Conservation (phyloP, 2,113 vertebrate genomes). For the Amphilophus citrinellus region DNA sequence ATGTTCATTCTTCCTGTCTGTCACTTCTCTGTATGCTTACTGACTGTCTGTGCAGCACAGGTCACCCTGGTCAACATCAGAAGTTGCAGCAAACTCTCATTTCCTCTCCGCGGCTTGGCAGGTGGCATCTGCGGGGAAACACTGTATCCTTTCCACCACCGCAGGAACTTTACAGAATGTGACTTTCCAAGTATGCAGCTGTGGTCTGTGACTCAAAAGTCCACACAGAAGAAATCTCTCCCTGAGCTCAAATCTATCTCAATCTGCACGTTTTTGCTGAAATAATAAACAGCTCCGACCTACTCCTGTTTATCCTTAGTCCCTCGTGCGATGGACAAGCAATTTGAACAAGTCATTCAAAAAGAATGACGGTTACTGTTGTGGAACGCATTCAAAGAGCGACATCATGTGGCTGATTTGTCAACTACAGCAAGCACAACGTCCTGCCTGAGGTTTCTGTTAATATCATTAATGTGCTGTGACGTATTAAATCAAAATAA, state of each 20-base stretch:
- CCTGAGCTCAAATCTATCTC: background rate
- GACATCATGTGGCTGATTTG: conserved; percentile 84
- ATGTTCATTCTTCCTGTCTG: background rate
- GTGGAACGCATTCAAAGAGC: conserved; percentile 77
- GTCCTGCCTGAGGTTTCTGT: background rate
- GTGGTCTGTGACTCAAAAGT: conserved; percentile 6
- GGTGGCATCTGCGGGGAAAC: conserved; percentile 69
- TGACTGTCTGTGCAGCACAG: conserved; percentile 32
- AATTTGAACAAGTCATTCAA: conserved; percentile 3
- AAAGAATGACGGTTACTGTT: background rate
- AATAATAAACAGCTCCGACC: background rate
- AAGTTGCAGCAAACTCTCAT: conserved; percentile 55
- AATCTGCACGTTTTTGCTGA: background rate
- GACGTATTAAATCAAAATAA: conserved; percentile 1
- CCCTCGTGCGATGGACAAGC: background rate
- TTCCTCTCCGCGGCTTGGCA: conserved; percentile 75
- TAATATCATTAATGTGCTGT: background rate
- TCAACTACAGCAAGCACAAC: background rate
- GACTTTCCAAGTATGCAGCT: conserved; percentile 42
- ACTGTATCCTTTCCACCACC: conserved; percentile 62
- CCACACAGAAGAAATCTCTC: background rate
- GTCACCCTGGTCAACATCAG: conserved; percentile 57
- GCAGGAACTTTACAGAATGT: conserved; percentile 65
- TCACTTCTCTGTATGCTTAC: background rate
- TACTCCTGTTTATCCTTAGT: background rate